Base-by-base conservation (phyloP, 2,797 vertebrate genomes). In the Bradypodion pumilum region DNA sequence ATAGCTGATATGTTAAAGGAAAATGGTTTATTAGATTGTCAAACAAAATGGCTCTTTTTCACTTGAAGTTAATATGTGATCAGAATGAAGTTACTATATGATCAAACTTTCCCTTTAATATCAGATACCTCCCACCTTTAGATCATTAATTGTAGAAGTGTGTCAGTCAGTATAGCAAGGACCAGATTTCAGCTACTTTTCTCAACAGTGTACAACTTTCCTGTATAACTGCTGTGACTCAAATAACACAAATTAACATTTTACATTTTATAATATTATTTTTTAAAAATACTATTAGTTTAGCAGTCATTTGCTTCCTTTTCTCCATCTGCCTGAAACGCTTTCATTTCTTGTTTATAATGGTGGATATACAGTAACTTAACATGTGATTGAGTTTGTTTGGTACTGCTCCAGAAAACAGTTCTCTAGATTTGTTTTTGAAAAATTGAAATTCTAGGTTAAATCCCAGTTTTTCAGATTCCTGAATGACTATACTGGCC, bases 31-130 rank as follows among this genome's bases (percentile, higher is more conserved):
- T 69, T 73, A 25, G 42, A 40, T 3, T 3, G 10, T 19, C 15
- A 21, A 40, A 77, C 65, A 78, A 77, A 83, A 70, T 42, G 25
- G 15, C 35, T 7, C 40, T 75, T 60, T 40, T 68, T 5, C 49
- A 62, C 5, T 74, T 77, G 68, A 84, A 44, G 13, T 82, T 78
- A 72, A 85, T 52, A 68, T 83, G 83, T 35, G 29, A 69, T n/a
- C 75, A 25, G 69, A 56, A 56, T 77, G 68, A 84, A 44, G 13
- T 84, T 78, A 72, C 83, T 52, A 56, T 83, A 77, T 44, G 29
- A 69, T n/a, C 75, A 25, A 74, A 63, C n/a, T 46, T 78, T 72
- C 16, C 4, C 62, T 79, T 72, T 70, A 70, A 81, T 40, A 77
- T 0, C 15, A 63, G 23, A 40, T 40, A 69, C 42, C 81, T 21